These are phyloP conservation scores for Nomada lathburiana DNA, from an alignment of 2,888 invertebrate species.

Conservation along the genomic window DNA sequence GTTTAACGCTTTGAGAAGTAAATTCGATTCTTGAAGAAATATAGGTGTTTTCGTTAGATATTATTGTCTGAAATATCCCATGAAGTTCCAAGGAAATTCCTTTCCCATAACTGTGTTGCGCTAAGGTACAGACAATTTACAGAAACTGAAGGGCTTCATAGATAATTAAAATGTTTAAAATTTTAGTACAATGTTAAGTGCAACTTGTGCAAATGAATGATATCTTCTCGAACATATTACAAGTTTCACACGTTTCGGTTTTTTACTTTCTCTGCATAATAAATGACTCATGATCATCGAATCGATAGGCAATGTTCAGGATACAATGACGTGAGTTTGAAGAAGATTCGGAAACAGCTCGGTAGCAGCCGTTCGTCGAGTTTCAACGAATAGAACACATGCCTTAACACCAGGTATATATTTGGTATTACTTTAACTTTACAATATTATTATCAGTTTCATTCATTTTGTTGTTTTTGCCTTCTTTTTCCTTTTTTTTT, in stretches of 20 bases:
- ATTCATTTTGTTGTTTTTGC: slow-evolving; percentile 55
- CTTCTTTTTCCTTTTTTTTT: slow-evolving; percentile 55
- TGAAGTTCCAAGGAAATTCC: neutral
- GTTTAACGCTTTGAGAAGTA: neutral
- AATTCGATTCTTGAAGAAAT: neutral
- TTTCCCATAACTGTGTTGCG: too few species aligned
- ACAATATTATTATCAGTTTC: slow-evolving; percentile 82
- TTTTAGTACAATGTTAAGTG: neutral
- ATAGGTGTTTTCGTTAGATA: neutral
- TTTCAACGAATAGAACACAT: slow-evolving; percentile 59
- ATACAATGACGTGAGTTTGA: slow-evolving; percentile 13
- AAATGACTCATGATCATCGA: neutral
- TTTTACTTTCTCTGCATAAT: neutral
- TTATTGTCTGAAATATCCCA: neutral
- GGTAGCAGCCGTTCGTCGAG: slow-evolving; percentile 21
- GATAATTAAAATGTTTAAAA: neutral
- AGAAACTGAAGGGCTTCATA: neutral
- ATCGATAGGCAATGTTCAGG: slow-evolving; percentile 13
- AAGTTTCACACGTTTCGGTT: neutral
- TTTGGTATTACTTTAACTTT: slow-evolving; percentile 83
- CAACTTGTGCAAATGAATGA: neutral
- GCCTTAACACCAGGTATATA: slow-evolving; percentile 83
- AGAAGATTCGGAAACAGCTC: slow-evolving; percentile 22
- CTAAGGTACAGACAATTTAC: neutral
- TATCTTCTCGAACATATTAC: neutral